Percentiles rank a stretch among this genome's conserved stretches.
Evolutionary conservation across 2,797 vertebrate species (phyloP).

Genomic region (Liasis olivaceus): DNA sequence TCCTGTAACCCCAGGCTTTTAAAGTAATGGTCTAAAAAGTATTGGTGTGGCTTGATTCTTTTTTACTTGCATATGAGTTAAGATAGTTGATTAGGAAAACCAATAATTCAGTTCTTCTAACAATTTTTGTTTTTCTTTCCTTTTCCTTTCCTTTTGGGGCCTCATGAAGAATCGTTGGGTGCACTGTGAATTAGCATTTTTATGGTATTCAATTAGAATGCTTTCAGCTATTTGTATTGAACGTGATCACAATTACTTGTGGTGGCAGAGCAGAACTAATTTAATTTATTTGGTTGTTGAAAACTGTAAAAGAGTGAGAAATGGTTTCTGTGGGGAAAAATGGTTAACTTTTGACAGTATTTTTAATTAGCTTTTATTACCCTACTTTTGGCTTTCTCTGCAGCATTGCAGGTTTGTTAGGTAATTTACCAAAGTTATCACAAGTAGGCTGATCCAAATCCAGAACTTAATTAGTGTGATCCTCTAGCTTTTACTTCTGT

Average conservation of each 20-base stretch:
- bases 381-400: neutral
- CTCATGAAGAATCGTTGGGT: slow-evolving; percentile 25
- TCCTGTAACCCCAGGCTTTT: neutral
- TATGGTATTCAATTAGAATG: slow-evolving; percentile 47
- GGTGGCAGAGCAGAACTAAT: slow-evolving; percentile 64
- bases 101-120: neutral
- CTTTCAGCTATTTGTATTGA: slow-evolving; percentile 60
- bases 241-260: slow-evolving; percentile 59
- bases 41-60: neutral
- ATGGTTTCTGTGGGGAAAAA: slow-evolving; percentile 29
- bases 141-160: neutral
- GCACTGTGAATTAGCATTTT: slow-evolving; percentile 51
- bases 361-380: neutral
- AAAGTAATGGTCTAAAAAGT: neutral
- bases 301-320: slow-evolving; percentile 51
- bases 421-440: neutral
- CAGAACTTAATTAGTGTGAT: neutral
- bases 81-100: neutral
- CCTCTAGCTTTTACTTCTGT: neutral
- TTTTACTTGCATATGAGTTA: neutral
- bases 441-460: neutral
- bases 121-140: neutral
- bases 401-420: neutral
- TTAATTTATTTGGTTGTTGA: slow-evolving; percentile 58
- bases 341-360: slow-evolving; percentile 48